Evolutionary conservation across 1,140 invertebrate genomes (phyloP).

Genomic region (Aphaenogaster rudis): DNA sequence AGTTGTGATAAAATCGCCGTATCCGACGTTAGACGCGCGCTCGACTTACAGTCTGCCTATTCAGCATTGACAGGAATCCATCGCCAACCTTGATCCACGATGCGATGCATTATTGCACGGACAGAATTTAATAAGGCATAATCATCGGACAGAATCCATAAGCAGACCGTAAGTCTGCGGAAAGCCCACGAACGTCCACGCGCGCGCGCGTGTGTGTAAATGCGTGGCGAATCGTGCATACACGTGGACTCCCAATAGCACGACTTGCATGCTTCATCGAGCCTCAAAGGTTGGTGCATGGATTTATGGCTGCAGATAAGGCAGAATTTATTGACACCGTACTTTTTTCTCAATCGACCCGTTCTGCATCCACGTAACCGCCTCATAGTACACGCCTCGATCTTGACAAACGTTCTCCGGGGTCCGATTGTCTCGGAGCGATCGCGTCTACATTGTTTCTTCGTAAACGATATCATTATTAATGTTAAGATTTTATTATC

Average conservation of each 20-base stretch:
- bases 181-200: background rate
- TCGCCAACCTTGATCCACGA: constrained; percentile 14
- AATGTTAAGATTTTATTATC: constrained; percentile 13
- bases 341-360: constrained; percentile 31
- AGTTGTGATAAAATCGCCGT: background rate
- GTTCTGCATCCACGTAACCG: constrained; percentile 37
- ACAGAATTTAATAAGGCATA: constrained; percentile 20
- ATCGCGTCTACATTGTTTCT: constrained; percentile 13
- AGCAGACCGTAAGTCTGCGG: background rate
- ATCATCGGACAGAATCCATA: background rate
- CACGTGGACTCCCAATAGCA: constrained; percentile 25
- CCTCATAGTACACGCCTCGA: constrained; percentile 1
- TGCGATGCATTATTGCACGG: constrained; percentile 9
- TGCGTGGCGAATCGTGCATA: constrained; percentile 43
- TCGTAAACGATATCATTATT: constrained; percentile 10
- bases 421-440: constrained; percentile 22
- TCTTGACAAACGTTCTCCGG: constrained; percentile 32
- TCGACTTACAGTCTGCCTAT: constrained; percentile 1
- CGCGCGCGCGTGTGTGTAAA: background rate
- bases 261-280: constrained; percentile 70
- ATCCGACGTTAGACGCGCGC: background rate
- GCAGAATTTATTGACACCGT: constrained; percentile 71
- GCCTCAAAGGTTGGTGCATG: constrained; percentile 64
- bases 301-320: constrained; percentile 73
- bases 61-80: constrained; percentile 13